Evolutionary conservation across 2,797 vertebrate species (phyloP).

Genomic region (Sebastiscus tertius): DNA sequence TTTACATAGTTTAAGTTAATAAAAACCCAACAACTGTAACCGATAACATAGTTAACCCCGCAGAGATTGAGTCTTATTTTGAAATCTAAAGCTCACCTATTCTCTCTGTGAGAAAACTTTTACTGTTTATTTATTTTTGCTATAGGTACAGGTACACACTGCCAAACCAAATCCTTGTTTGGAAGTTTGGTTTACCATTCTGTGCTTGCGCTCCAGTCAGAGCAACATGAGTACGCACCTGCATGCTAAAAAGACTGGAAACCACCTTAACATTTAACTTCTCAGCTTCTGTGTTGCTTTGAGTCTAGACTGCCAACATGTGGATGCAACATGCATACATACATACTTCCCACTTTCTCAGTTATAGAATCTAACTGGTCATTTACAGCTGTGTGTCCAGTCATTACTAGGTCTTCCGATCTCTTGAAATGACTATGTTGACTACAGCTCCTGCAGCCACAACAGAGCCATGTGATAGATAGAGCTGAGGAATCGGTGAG

Average conservation of each 20-base stretch:
- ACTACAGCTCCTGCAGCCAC: background rate
- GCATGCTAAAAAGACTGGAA: conserved; percentile 56
- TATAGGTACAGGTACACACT: background rate
- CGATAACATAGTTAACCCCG: background rate
- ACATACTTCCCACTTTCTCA: background rate
- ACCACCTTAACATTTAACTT: conserved; percentile 26
- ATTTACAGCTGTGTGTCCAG: background rate
- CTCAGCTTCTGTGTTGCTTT: conserved; percentile 13
- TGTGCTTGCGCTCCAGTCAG: conserved; percentile 40
- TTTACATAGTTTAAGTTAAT: background rate
- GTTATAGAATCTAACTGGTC: background rate
- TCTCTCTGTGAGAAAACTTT: background rate
- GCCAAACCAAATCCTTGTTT: conserved; percentile 37
- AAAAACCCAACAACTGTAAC: background rate
- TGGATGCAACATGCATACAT: background rate
- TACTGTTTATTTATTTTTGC: background rate
- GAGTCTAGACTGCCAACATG: background rate
- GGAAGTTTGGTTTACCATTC: conserved; percentile 53
- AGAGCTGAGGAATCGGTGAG: conserved; percentile 39
- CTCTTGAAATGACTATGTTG: background rate
- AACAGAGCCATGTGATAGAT: background rate
- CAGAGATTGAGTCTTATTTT: background rate
- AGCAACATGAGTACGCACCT: conserved; percentile 42
- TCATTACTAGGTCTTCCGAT: background rate
- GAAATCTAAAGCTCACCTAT: background rate